phyloP scores from a whole-genome alignment of 1,140 invertebrate species.

The Scaptomyza montana region DNA sequence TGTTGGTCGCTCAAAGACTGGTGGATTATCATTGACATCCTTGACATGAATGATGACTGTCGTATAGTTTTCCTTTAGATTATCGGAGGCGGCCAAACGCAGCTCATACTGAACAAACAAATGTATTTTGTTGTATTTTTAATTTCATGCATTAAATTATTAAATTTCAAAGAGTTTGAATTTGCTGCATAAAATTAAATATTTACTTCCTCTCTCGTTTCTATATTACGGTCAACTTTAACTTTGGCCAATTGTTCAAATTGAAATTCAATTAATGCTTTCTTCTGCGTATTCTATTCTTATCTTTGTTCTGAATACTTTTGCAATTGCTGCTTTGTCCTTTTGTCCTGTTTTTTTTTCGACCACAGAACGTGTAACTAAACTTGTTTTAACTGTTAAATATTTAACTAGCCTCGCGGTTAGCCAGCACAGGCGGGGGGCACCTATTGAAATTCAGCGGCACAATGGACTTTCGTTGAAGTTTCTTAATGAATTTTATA shows the following conservation, averaged over 20 bases:
- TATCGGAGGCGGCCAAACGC: conserved; percentile 96
- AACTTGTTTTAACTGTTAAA: conserved; percentile 73
- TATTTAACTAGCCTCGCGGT: conserved; percentile 77
- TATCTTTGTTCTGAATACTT: conserved; percentile 7
- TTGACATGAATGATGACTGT: conserved; percentile 97
- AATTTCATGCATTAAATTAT: conserved; percentile 32
- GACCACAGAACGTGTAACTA: conserved; percentile 39
- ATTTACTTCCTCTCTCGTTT: conserved; percentile 28
- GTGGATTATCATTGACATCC: conserved; percentile 94
- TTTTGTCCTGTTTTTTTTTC: conserved; percentile 12
- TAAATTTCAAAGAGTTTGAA: too few species aligned
- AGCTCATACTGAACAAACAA: conserved; percentile 91
- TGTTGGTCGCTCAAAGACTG: conserved; percentile 95
- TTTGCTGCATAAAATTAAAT: conserved; percentile 4
- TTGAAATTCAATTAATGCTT: conserved; percentile 79
- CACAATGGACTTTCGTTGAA: conserved; percentile 18
- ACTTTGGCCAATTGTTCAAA: conserved; percentile 64
- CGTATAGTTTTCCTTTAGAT: conserved; percentile 97
- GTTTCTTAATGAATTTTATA: conserved; percentile 80
- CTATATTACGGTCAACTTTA: conserved; percentile 45
- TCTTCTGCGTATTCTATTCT: conserved; percentile 14
- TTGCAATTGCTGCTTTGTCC: conserved; percentile 8
- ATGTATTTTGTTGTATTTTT: conserved; percentile 5
- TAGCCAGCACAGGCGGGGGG: conserved; percentile 10
- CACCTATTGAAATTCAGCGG: conserved; percentile 61